Conservation (phyloP, 1,140 invertebrate genomes). For the Monomorium pharaonis region DNA sequence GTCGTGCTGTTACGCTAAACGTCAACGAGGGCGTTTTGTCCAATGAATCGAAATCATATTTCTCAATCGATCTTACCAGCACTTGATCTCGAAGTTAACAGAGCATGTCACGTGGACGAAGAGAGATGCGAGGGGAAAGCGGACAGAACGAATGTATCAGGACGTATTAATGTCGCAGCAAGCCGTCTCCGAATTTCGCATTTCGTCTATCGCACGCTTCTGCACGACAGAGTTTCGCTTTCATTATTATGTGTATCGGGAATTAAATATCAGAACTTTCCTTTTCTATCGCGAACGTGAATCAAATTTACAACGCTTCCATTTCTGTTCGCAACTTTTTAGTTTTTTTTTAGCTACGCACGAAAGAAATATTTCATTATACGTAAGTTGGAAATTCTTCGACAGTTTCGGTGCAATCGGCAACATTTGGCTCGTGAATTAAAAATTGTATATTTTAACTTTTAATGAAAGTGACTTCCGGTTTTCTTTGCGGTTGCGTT, state of each 20-base stretch:
- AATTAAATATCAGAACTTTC: neutral
- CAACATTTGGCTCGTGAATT: neutral
- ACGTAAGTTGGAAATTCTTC: neutral
- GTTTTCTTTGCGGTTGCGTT: neutral
- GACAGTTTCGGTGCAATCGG: neutral
- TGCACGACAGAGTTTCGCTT: neutral
- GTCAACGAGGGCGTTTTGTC: neutral
- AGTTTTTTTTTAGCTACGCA: neutral
- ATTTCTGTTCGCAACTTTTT: neutral
- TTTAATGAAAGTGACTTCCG: neutral
- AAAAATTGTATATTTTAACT: neutral
- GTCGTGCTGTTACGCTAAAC: neutral
- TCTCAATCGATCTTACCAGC: neutral
- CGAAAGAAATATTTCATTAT: neutral
- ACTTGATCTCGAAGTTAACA: conserved; percentile 16
- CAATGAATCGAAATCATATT: conserved; percentile 22
- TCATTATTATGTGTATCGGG: neutral
- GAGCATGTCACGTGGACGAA: conserved; percentile 15
- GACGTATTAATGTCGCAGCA: neutral
- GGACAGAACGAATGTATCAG: neutral
- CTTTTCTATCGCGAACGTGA: neutral
- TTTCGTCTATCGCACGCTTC: neutral
- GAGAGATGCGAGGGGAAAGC: conserved; percentile 22
- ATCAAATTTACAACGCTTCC: neutral
- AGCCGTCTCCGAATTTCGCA: conserved; percentile 4